Base-by-base conservation (phyloP, 2,113 vertebrate genomes). In the Ameiurus melas region DNA sequence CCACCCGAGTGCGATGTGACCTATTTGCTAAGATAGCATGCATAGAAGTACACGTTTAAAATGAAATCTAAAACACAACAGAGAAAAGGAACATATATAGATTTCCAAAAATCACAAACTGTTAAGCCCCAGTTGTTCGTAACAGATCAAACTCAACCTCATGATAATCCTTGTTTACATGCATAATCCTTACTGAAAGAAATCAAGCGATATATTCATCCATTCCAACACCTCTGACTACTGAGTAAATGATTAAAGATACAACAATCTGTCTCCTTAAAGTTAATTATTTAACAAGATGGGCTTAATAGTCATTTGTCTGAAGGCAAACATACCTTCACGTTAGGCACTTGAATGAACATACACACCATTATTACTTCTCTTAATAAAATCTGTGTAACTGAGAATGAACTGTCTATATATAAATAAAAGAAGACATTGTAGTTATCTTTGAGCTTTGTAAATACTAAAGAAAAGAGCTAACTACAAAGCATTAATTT, bases 291-390 rank as follows among this genome's bases (percentile, higher is more conserved):
- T 90, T 81, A 87, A 80, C 60, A 89, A 92, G 71, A 88, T 86
- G 79, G 55, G 81, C 83, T 84, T 89, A 89, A 84, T 83, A 89
- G 84, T 85, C 88, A 57, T 62, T 84, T 70, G 83, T 70, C 58
- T 75, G 77, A 90, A 88, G 77, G 90, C 77, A 89, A 84, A 73
- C 83, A 89, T 62, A 85, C 89, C 90, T 88, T 89, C 89, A 91
- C 84, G 90, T 82, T 92, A 95, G 94, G 94, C 94, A 95, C 93
- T 94, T 94, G 88, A 89, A 89, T 90, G 90, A 93, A 88, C 90
- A 90, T 88, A 79, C 57, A 83, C 85, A 87, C 62, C 64, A 33
- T n/a, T 84, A 13, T 82, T 60, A 36, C 9, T 36, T 82, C 7
- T 19, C 2, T 57, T 13, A 60, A 58, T 82, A 58, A 70, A 89